These are phyloP conservation scores for Pagrus major DNA, from an alignment of 2,113 vertebrate species.

Conservation along the genomic window DNA sequence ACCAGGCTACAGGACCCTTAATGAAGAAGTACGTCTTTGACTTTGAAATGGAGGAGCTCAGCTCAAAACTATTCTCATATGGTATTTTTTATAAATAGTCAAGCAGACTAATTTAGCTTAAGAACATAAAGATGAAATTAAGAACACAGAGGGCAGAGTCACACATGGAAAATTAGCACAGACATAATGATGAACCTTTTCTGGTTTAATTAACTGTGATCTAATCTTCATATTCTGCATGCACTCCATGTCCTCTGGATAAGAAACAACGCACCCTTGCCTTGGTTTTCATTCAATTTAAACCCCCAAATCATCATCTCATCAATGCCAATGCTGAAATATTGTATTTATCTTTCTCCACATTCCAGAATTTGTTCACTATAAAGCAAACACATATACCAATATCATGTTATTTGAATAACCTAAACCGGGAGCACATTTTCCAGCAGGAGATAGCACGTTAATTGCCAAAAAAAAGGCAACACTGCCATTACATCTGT, in stretches of 20 bases:
- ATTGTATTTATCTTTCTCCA: background rate
- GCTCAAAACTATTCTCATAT: constrained; percentile 43
- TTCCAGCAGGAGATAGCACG: background rate
- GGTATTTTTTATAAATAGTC: background rate
- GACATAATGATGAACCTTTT: constrained; percentile 27
- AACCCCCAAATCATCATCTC: background rate
- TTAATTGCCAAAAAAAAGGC: too few relatives aligned
- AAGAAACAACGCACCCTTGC: constrained; percentile 7
- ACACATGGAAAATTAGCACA: constrained; percentile 28
- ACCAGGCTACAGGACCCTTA: constrained; percentile 1
- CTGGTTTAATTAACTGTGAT: constrained; percentile 41
- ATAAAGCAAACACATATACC: background rate
- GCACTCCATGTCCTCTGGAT: background rate
- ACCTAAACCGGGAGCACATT: background rate
- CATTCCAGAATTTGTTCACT: background rate
- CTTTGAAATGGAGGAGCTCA: constrained; percentile 15
- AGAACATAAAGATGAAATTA: constrained; percentile 38
- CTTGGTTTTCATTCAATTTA: background rate
- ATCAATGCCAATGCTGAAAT: background rate
- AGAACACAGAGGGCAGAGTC: constrained; percentile 28
- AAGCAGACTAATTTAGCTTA: constrained; percentile 47
- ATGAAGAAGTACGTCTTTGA: constrained; percentile 21
- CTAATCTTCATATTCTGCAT: constrained; percentile 37
- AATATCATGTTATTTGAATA: background rate
- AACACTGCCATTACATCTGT: background rate